Evolutionary conservation across 2,888 invertebrate genomes (phyloP).

Genomic region (Chrysina gloriosa): DNA sequence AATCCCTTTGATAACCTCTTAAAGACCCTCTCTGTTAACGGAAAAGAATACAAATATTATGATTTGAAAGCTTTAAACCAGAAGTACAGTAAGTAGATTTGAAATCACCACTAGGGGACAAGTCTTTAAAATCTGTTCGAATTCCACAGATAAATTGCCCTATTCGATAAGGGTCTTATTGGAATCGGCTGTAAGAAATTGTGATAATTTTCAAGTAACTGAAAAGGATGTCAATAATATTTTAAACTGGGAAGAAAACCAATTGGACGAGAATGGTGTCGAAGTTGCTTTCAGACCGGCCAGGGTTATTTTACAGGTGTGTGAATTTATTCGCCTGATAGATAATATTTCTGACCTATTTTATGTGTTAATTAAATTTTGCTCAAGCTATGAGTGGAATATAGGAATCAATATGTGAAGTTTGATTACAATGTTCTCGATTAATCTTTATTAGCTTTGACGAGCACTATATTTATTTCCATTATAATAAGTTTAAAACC

Average conservation of each 20-base stretch:
- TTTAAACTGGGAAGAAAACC: conserved; percentile 86
- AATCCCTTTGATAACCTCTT: conserved; percentile 76
- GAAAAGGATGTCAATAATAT: conserved; percentile 89
- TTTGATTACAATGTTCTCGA: too few species aligned
- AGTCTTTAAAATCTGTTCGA: too few species aligned
- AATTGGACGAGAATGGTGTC: conserved; percentile 75
- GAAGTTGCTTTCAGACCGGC: conserved; percentile 98
- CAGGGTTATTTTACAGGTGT: conserved; percentile 92
- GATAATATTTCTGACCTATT: too few species aligned
- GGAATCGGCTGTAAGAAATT: conserved; percentile 96
- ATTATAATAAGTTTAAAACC: too few species aligned
- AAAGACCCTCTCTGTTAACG: conserved; percentile 71
- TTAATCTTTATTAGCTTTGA: too few species aligned
- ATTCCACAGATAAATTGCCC: conserved; percentile 79
- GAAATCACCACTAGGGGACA: too few species aligned
- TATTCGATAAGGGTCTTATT: conserved; percentile 92
- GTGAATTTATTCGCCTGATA: too few species aligned
- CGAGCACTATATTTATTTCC: too few species aligned
- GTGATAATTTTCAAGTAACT: conserved; percentile 93
- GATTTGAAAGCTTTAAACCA: conserved; percentile 79
- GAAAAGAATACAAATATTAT: conserved; percentile 80
- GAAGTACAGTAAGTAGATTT: conserved; percentile 80
- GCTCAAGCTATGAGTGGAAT: too few species aligned
- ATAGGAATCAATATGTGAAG: too few species aligned
- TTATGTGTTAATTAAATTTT: too few species aligned